These are phyloP conservation scores for Fregata magnificens DNA, from an alignment of 2,113 vertebrate species.

Conservation along the genomic window DNA sequence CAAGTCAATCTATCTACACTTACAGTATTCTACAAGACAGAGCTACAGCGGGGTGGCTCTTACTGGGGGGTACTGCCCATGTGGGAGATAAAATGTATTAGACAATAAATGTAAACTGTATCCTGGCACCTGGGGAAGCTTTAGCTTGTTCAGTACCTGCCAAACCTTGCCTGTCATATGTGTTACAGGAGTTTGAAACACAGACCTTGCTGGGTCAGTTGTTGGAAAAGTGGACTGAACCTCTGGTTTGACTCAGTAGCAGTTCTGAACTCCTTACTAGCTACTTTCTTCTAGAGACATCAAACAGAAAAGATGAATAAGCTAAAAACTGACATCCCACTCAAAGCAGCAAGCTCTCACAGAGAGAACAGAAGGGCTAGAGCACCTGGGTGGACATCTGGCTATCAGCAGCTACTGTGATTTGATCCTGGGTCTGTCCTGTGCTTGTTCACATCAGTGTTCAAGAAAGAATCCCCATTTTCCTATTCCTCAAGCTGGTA, in stretches of 20 bases:
- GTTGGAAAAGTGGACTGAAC: neutral
- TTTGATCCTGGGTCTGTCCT: neutral
- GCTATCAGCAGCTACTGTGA: neutral
- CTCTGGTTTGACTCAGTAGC: neutral
- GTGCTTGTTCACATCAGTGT: neutral
- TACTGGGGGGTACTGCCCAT: neutral
- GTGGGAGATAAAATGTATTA: neutral
- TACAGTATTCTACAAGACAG: neutral
- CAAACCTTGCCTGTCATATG: neutral
- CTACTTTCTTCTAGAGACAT: neutral
- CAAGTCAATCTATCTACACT: neutral
- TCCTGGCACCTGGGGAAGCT: neutral
- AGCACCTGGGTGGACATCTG: neutral
- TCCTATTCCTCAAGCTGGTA: neutral
- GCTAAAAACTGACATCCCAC: neutral
- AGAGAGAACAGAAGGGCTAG: neutral
- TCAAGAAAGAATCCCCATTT: neutral
- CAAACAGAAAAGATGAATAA: neutral
- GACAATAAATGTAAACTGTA: neutral
- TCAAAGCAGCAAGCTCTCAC: neutral
- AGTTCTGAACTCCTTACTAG: neutral
- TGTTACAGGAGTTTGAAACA: neutral
- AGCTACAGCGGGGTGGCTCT: neutral
- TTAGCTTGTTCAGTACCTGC: neutral
- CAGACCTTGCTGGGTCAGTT: neutral